Evolutionary conservation across 1,140 invertebrate genomes (phyloP), one percentile per base, ranked within the genome.

Genomic region (Hylyphantes graminicola): DNA sequence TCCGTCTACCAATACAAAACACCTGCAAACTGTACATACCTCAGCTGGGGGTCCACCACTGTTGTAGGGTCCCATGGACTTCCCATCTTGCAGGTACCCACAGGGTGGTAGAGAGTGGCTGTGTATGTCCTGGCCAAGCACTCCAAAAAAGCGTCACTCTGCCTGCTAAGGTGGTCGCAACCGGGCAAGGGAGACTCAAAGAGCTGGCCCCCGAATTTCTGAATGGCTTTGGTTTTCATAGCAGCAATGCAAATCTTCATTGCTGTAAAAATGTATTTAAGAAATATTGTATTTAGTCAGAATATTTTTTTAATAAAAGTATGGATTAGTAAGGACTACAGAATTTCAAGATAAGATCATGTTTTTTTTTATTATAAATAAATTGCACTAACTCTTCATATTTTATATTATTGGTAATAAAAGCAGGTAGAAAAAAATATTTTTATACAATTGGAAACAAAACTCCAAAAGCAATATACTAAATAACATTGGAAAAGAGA

Each of bases 101-200:
- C 88, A 1, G 87, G 88, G 86, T 90, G 89, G 88, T 96, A 96
- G 85, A 96, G 94, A 3, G 95, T 96, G 94, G 95, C 95, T 0
- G 94, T 93, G 70, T 95, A 94, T 19, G 95, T 94, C 17, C 95
- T 90, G 13, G 95, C 94, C 87, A 95, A 93, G 88, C 96, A 97
- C 87, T 96, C 95, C 91, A 95, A 93, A 87, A 96, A 97, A 5
- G 92, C 92, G 85, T 96, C 95, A 2, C 93, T 93, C 21, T 92
- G 93, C 87, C 95, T 95, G 85, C 92, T 91, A 35, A 92, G 90
- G 65, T 93, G 91, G 84, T 92, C 93, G 87, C 96, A 97, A 17
- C 94, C 94, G 0, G 85, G 85, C 1, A 85, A 75, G 4, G 54
- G 48, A 3, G 67, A 81, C 12, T 51, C 67, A 57, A 83, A 86